Percentiles rank a stretch among this genome's conserved stretches.
phyloP scores from a whole-genome alignment of 2,797 vertebrate species.

The Brachyrhaphis roseni region DNA sequence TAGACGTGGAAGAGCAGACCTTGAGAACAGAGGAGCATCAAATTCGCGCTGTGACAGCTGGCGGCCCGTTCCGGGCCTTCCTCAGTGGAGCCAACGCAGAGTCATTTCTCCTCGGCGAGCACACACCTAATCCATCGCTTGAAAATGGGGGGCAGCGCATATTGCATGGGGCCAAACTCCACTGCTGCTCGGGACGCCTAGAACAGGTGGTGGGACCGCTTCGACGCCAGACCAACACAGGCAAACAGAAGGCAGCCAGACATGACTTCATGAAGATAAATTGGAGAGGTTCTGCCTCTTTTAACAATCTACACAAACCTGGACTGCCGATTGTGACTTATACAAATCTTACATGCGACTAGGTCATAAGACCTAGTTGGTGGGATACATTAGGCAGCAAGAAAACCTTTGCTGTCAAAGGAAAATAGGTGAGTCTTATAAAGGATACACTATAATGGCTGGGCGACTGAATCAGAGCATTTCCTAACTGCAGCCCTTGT shows the following conservation, averaged over 20 bases:
- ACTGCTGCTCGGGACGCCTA: constrained; percentile 46
- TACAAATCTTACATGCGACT: not conserved
- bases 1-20: constrained; percentile 63
- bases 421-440: not conserved
- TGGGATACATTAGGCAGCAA: not conserved
- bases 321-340: constrained; percentile 5
- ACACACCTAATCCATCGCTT: constrained; percentile 61
- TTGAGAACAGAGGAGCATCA: constrained; percentile 64
- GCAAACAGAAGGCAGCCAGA: constrained; percentile 66
- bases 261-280: constrained; percentile 70
- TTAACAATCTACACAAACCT: constrained; percentile 17
- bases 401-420: not conserved
- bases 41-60: constrained; percentile 64
- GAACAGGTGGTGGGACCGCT: constrained; percentile 55
- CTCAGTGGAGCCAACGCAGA: constrained; percentile 26
- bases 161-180: constrained; percentile 19
- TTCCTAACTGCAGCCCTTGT: not conserved
- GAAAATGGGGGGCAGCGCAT: constrained; percentile 46
- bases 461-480: not conserved
- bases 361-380: not conserved
- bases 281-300: constrained; percentile 46
- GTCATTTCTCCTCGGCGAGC: constrained; percentile 31
- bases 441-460: not conserved
- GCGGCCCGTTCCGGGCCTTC: constrained; percentile 42
- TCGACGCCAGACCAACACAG: constrained; percentile 55